Conservation (phyloP, 2,113 vertebrate genomes). For the Camelus dromedarius region DNA sequence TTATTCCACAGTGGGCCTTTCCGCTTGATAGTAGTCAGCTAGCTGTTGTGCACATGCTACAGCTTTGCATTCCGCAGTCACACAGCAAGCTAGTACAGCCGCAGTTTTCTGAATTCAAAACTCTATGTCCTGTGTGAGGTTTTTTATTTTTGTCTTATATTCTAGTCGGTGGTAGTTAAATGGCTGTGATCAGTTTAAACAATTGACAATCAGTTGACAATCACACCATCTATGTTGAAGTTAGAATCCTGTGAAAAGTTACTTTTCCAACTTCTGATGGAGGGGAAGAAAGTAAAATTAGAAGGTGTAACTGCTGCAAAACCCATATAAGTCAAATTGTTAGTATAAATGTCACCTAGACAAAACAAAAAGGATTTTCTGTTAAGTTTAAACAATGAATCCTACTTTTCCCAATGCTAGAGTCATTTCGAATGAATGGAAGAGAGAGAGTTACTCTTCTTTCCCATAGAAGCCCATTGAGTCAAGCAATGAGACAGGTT, state of each 20-base stretch:
- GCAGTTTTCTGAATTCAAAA: neutral
- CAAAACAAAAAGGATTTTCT: slow-evolving; percentile 7
- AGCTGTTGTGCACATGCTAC: accelerated
- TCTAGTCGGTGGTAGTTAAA: neutral
- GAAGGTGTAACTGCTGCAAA: neutral
- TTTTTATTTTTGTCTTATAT: neutral
- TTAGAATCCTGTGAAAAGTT: neutral
- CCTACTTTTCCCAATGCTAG: neutral
- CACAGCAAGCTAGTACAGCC: neutral
- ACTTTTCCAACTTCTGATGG: neutral
- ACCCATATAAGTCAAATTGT: neutral
- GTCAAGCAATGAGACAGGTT: neutral
- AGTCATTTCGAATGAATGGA: neutral
- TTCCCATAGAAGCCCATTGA: neutral
- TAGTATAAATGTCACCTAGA: neutral
- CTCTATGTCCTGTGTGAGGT: neutral
- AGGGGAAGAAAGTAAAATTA: neutral
- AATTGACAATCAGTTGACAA: neutral
- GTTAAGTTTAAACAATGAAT: neutral
- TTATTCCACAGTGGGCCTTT: neutral
- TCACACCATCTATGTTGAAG: neutral
- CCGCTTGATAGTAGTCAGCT: neutral
- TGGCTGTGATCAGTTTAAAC: neutral
- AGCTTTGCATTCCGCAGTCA: neutral
- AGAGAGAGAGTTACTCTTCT: neutral